Evolutionary conservation across 2,888 invertebrate species (phyloP).

Genomic region (Taphrorychus bicolor): DNA sequence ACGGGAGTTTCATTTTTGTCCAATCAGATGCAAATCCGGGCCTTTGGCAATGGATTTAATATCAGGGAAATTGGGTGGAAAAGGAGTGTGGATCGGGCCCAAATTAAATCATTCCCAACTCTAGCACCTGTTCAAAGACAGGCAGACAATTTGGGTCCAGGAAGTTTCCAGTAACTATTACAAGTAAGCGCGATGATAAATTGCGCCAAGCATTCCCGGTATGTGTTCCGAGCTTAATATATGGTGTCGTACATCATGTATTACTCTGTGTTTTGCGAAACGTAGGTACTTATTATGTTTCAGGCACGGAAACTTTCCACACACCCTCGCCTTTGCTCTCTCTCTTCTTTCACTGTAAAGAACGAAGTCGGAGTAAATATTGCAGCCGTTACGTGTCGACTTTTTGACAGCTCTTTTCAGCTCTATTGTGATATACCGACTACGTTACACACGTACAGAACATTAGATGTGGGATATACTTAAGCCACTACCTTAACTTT

Average conservation of each 20-base stretch:
- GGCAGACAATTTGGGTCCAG: slow-evolving; percentile 9
- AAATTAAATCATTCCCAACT: background rate
- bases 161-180: slow-evolving; percentile 19
- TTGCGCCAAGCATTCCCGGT: slow-evolving; percentile 45
- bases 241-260: slow-evolving; percentile 53
- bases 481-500: background rate
- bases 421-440: background rate
- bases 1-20: background rate
- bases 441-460: background rate
- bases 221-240: slow-evolving; percentile 50
- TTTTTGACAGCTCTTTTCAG: background rate
- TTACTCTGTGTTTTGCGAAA: slow-evolving; percentile 42
- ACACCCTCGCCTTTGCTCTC: background rate
- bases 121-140: slow-evolving; percentile 5
- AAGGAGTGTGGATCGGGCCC: background rate
- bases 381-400: background rate
- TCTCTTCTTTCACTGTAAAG: background rate
- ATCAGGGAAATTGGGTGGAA: too few species aligned
- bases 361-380: background rate
- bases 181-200: slow-evolving; percentile 43
- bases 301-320: background rate
- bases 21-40: too few species aligned
- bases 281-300: background rate
- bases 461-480: background rate
- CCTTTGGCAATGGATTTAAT: too few species aligned